phyloP scores from a whole-genome alignment of 23 tunicate genomes.

The Phallusia fumigata region DNA sequence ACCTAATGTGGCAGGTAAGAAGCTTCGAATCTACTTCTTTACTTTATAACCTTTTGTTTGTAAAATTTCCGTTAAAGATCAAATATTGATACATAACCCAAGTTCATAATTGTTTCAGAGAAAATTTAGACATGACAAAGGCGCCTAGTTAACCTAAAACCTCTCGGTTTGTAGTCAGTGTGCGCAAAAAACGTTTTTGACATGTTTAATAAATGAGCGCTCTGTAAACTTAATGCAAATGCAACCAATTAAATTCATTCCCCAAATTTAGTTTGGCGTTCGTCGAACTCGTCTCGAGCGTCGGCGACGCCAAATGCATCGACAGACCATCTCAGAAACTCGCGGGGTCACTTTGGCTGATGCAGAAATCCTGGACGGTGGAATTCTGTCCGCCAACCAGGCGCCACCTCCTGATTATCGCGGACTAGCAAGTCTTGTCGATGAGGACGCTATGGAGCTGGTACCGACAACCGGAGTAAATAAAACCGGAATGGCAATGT shows the following conservation, averaged over 20 bases:
- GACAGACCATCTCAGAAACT: constrained; percentile 16
- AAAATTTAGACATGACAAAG: too few species aligned
- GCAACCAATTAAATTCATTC: background rate
- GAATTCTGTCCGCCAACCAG: constrained; percentile 37
- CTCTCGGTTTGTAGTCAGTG: too few species aligned
- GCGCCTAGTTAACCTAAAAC: too few species aligned
- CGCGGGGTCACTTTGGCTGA: constrained; percentile 34
- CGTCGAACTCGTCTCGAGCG: constrained; percentile 29
- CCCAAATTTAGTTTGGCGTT: constrained; percentile 21
- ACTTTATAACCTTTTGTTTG: too few species aligned
- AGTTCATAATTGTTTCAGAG: too few species aligned
- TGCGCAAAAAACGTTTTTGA: too few species aligned
- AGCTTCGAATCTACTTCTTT: background rate
- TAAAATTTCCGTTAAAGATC: too few species aligned
- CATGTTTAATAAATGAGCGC: too few species aligned
- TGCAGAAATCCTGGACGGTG: constrained; percentile 70
- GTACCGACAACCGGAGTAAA: constrained; percentile 8
- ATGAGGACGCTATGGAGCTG: constrained; percentile 22
- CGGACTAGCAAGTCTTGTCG: constrained; percentile 32
- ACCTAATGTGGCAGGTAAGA: constrained; percentile 81
- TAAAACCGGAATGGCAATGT: constrained; percentile 66
- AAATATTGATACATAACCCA: too few species aligned
- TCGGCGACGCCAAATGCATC: constrained; percentile 10
- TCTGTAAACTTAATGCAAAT: too few species aligned
- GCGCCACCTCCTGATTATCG: constrained; percentile 83